phyloP scores from a whole-genome alignment of 92 coral and sea anemone species.

The Phenganax subtilis region DNA sequence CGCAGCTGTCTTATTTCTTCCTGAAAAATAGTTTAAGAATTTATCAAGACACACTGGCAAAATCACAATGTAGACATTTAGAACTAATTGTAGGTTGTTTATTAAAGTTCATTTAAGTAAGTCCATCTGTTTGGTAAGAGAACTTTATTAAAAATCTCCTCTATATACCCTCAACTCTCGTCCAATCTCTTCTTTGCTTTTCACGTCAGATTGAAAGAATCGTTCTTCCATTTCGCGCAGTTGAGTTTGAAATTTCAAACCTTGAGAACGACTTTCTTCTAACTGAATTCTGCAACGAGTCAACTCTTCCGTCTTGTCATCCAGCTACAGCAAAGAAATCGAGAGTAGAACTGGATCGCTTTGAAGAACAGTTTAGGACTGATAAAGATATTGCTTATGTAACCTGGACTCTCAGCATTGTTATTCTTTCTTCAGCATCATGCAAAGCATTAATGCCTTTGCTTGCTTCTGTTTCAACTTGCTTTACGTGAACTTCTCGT shows the following conservation, averaged over 20 bases:
- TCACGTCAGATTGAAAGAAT: conserved; percentile 90
- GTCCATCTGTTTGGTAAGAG: not conserved
- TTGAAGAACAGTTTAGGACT: not conserved
- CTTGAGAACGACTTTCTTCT: conserved; percentile 90
- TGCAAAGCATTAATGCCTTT: conserved; percentile 79
- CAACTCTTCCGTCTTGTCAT: conserved; percentile 73
- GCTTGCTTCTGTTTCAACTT: conserved; percentile 78
- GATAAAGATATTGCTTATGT: not conserved
- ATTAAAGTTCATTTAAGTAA: too few relatives aligned
- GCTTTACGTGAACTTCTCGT: conserved; percentile 81
- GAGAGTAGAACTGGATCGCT: not conserved
- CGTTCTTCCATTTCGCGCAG: conserved; percentile 98
- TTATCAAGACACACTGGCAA: too few relatives aligned
- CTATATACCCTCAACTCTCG: conserved; percentile 73
- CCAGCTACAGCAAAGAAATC: conserved; percentile 51
- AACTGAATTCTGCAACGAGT: conserved; percentile 69
- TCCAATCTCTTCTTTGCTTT: conserved; percentile 88
- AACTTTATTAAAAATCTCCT: not conserved
- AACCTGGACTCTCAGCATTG: conserved; percentile 73
- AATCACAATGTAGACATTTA: too few relatives aligned
- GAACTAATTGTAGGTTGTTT: too few relatives aligned
- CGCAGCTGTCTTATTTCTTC: conserved; percentile 93
- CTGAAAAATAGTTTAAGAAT: conserved; percentile 30
- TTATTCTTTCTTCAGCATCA: conserved; percentile 80
- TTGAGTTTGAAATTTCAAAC: conserved; percentile 78